Evolutionary conservation across 2,797 vertebrate species (phyloP).

Genomic region (Sebastes alutus): DNA sequence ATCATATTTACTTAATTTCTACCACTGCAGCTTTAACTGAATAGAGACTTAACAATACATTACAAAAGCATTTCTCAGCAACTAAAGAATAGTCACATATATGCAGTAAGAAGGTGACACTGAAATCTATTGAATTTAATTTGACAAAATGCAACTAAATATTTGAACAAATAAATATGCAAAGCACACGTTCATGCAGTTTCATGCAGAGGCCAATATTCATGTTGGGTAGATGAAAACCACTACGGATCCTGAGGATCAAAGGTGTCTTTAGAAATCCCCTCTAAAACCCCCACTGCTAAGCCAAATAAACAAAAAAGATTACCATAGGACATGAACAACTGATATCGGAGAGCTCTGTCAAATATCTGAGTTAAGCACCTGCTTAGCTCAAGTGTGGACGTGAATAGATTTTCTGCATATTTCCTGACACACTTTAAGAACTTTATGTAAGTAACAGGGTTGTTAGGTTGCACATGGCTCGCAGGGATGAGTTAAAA

Average conservation of each 20-base stretch:
- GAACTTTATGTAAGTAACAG: background rate
- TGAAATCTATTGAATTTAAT: background rate
- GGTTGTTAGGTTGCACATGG: background rate
- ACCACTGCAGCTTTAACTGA: too few relatives aligned
- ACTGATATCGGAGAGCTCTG: background rate
- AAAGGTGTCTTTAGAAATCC: background rate
- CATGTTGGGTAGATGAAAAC: background rate
- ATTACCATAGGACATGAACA: background rate
- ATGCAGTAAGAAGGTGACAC: background rate
- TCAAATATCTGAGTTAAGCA: background rate
- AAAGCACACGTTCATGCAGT: background rate
- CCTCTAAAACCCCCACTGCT: background rate
- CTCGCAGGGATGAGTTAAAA: conserved; percentile 29
- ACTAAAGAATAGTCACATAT: background rate
- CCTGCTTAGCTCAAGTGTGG: background rate
- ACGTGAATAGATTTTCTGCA: background rate
- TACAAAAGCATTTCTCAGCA: background rate
- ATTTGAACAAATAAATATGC: background rate
- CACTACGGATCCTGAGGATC: background rate
- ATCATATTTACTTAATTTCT: too few relatives aligned
- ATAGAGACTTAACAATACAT: too few relatives aligned
- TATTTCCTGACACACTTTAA: conserved; percentile 20
- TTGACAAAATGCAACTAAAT: background rate
- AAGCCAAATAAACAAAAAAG: background rate
- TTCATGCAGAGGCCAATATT: background rate